phyloP scores from a whole-genome alignment of 2,888 invertebrate genomes.

The Drosophila fulvimacula region DNA sequence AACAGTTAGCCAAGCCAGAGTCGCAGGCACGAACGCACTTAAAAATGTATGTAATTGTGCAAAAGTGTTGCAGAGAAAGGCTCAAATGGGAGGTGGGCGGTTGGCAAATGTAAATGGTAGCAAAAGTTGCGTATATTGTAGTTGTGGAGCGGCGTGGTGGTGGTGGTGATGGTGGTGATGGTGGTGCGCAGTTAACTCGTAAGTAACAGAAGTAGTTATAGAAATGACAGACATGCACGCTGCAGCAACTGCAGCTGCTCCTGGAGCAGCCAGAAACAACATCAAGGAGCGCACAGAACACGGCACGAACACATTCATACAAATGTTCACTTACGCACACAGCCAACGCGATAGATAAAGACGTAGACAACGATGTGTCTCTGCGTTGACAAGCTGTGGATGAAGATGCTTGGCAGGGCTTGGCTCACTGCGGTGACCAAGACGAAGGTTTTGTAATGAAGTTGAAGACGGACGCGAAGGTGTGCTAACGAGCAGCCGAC shows the following conservation, averaged over 20 bases:
- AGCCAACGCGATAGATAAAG: slow-evolving; percentile 36
- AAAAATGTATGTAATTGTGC: slow-evolving; percentile 82
- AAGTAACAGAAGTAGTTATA: slow-evolving; percentile 79
- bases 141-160: background rate
- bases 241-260: slow-evolving; percentile 34
- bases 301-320: background rate
- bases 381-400: slow-evolving; percentile 55
- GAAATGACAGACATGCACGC: slow-evolving; percentile 72
- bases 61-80: slow-evolving; percentile 63
- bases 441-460: slow-evolving; percentile 19
- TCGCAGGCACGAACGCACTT: slow-evolving; percentile 75
- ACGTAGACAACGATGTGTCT: slow-evolving; percentile 50
- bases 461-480: slow-evolving; percentile 31
- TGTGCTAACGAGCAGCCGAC: slow-evolving; percentile 76
- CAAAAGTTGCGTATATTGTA: slow-evolving; percentile 49
- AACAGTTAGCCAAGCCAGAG: slow-evolving; percentile 62
- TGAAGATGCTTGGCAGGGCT: slow-evolving; percentile 51
- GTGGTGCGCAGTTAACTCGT: slow-evolving; percentile 67
- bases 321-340: slow-evolving; percentile 1
- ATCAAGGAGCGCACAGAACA: slow-evolving; percentile 20
- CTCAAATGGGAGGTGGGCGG: background rate
- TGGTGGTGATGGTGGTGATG: slow-evolving; percentile 11
- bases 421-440: slow-evolving; percentile 35
- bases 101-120: slow-evolving; percentile 49
- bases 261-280: slow-evolving; percentile 23